phyloP scores from a whole-genome alignment of 1,140 invertebrate species.

The Atta cephalotes region DNA sequence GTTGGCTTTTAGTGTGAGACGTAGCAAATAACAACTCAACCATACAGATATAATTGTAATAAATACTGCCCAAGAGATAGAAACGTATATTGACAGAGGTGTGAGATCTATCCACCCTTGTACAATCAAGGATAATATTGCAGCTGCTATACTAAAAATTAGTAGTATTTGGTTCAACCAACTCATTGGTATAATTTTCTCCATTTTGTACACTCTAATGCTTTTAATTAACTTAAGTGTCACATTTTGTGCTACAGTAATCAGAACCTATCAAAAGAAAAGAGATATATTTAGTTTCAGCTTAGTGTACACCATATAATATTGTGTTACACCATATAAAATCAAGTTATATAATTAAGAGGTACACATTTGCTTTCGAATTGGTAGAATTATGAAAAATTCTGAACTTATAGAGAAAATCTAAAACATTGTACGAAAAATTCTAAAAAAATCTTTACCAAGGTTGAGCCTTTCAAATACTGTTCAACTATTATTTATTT shows the following conservation, averaged over 20 bases:
- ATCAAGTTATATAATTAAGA: background rate
- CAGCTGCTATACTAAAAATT: slow-evolving; percentile 73
- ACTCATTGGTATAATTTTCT: slow-evolving; percentile 79
- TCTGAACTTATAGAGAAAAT: too few relatives aligned
- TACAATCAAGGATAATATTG: slow-evolving; percentile 76
- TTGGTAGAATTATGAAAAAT: background rate
- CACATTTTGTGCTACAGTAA: slow-evolving; percentile 62
- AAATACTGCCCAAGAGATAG: slow-evolving; percentile 79
- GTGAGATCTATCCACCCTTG: slow-evolving; percentile 76
- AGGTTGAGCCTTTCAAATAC: too few relatives aligned
- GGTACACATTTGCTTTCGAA: background rate
- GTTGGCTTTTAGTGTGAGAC: slow-evolving; percentile 78
- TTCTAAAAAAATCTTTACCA: too few relatives aligned
- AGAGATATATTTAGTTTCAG: background rate
- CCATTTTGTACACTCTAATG: slow-evolving; percentile 66
- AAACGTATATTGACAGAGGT: slow-evolving; percentile 78
- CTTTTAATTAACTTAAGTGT: slow-evolving; percentile 38
- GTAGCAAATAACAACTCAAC: slow-evolving; percentile 79
- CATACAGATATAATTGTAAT: slow-evolving; percentile 79
- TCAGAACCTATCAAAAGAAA: slow-evolving; percentile 51
- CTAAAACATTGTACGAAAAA: too few relatives aligned
- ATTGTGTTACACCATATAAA: background rate
- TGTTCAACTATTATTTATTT: too few relatives aligned
- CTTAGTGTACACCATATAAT: background rate
- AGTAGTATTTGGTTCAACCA: slow-evolving; percentile 80